phyloP scores from a whole-genome alignment of 2,797 vertebrate species.

The Prionace glauca region DNA sequence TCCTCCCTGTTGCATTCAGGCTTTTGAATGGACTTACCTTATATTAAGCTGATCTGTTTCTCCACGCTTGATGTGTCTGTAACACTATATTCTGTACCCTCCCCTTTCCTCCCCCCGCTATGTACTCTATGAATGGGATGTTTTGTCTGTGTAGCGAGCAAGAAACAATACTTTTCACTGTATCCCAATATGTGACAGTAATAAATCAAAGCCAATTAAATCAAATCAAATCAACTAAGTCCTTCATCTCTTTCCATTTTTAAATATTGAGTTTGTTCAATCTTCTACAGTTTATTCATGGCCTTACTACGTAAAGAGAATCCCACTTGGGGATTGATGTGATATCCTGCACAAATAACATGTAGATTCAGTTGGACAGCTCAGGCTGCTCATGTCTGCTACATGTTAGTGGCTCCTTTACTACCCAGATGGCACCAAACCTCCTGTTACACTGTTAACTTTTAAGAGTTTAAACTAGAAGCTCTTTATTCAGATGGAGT shows the following conservation, averaged over 20 bases:
- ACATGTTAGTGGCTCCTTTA: background rate
- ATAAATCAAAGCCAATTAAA: no score
- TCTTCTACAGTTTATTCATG: background rate
- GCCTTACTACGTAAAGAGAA: background rate
- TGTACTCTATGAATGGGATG: no score
- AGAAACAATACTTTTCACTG: no score
- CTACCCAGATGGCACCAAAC: background rate
- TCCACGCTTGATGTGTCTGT: no score
- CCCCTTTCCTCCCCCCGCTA: no score
- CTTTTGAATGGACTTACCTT: no score
- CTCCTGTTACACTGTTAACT: background rate
- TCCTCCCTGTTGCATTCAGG: no score
- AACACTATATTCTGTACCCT: no score
- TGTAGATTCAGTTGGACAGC: background rate
- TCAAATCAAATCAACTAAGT: background rate
- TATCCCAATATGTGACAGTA: no score
- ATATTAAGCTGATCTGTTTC: no score
- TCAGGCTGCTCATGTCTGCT: background rate
- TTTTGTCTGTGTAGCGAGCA: no score
- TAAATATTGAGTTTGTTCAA: background rate
- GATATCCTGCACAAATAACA: background rate
- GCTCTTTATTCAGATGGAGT: background rate
- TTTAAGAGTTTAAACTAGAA: background rate
- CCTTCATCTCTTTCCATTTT: background rate
- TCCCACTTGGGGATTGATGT: background rate